phyloP scores from a whole-genome alignment of 2,113 vertebrate species.

The Microcebus ravelobensis region DNA sequence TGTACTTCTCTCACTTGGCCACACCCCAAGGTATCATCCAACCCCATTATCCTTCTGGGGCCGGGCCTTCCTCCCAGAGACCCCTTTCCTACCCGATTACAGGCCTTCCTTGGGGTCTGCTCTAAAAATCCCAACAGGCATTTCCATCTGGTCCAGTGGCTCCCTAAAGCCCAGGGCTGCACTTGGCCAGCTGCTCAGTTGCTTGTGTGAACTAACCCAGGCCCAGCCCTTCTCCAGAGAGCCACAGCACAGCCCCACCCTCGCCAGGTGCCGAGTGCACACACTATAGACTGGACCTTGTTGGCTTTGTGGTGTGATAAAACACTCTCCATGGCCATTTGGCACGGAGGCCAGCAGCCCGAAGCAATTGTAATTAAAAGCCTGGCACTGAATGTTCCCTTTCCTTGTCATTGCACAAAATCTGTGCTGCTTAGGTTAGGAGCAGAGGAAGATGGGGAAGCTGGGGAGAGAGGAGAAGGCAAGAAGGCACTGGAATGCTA shows the following conservation, averaged over 20 bases:
- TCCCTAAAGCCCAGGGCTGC: not conserved
- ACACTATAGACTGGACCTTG: not conserved
- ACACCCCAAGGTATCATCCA: not conserved
- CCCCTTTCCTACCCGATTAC: not conserved
- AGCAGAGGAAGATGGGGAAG: constrained; percentile 20
- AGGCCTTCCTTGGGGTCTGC: not conserved
- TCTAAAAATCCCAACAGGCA: not conserved
- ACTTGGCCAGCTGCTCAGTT: not conserved
- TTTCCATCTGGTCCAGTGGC: not conserved
- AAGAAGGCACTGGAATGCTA: not conserved
- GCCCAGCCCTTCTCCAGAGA: not conserved
- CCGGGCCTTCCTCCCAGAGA: constrained; percentile 44
- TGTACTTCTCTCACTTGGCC: not conserved
- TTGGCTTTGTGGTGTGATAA: constrained; percentile 29
- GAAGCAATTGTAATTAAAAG: constrained; percentile 77
- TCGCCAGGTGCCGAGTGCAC: not conserved
- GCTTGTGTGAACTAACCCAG: not conserved
- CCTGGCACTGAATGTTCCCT: constrained; percentile 71
- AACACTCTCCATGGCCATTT: constrained; percentile 44
- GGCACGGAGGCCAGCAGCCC: constrained; percentile 64
- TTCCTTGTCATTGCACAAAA: constrained; percentile 73
- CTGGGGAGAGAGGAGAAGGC: not conserved
- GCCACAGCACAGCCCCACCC: not conserved
- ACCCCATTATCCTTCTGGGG: not conserved
- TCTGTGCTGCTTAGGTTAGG: constrained; percentile 55